Conservation (phyloP, 2,888 invertebrate species). For the Globia sparganii region DNA sequence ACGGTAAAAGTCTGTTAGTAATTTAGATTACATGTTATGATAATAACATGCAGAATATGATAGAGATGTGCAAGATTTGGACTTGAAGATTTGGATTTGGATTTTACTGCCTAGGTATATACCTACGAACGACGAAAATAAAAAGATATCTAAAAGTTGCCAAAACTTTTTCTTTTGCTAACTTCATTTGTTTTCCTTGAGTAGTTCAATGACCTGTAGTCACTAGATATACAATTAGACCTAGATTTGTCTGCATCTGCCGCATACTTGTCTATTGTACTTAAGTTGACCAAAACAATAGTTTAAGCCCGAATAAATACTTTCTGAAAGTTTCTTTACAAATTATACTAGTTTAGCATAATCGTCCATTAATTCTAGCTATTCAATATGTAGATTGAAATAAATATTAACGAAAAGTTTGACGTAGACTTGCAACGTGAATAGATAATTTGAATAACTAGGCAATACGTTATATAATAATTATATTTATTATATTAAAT, state of each 20-base stretch:
- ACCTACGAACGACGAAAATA: slow-evolving; percentile 1
- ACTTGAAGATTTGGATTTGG: too few species aligned
- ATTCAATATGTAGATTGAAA: slow-evolving; percentile 20
- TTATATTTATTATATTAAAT: slow-evolving; percentile 11
- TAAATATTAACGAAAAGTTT: not conserved
- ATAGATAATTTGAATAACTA: slow-evolving; percentile 17
- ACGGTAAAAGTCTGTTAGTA: slow-evolving; percentile 1
- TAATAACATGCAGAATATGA: slow-evolving; percentile 25
- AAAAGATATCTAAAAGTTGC: slow-evolving; percentile 19
- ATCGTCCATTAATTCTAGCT: slow-evolving; percentile 7
- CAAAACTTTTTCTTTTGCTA: slow-evolving; percentile 19
- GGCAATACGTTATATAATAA: slow-evolving; percentile 8
- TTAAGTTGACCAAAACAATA: slow-evolving; percentile 9
- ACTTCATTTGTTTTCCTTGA: slow-evolving; percentile 41
- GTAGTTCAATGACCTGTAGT: slow-evolving; percentile 66
- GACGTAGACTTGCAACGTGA: slow-evolving; percentile 15
- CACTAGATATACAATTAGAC: slow-evolving; percentile 50
- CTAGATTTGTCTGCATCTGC: slow-evolving; percentile 31
- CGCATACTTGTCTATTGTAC: not conserved
- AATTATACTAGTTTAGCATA: slow-evolving; percentile 9
- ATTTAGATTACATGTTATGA: slow-evolving; percentile 29
- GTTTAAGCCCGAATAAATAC: slow-evolving; percentile 25
- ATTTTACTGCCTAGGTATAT: not conserved
- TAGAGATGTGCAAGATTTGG: slow-evolving; percentile 9
- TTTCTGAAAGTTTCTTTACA: slow-evolving; percentile 28